Evolutionary conservation across 1,140 invertebrate genomes (phyloP).

Genomic region (Diabrotica virgifera): DNA sequence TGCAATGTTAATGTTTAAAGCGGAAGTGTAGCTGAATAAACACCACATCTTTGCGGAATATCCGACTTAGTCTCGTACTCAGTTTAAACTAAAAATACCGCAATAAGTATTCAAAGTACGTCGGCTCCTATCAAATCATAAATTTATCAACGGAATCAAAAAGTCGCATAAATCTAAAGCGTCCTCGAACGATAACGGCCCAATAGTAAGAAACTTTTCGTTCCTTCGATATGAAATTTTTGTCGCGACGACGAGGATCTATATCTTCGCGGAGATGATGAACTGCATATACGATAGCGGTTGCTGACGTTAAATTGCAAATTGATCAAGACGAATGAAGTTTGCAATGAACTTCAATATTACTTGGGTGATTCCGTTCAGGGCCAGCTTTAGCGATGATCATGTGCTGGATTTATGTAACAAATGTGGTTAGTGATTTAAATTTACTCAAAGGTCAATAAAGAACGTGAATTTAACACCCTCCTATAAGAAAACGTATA

Average conservation of each 20-base stretch:
- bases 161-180: slow-evolving; percentile 6
- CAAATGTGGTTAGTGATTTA: no score
- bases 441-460: no score
- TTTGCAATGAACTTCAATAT: slow-evolving; percentile 12
- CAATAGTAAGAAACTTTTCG: neutral
- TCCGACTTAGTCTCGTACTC: no score
- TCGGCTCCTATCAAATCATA: slow-evolving; percentile 4
- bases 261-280: slow-evolving; percentile 4
- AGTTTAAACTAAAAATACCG: neutral
- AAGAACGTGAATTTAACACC: no score
- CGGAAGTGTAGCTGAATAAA: no score
- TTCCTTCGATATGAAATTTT: slow-evolving; percentile 1
- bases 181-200: neutral
- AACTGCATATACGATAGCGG: slow-evolving; percentile 7
- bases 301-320: slow-evolving; percentile 6
- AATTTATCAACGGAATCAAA: slow-evolving; percentile 8
- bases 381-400: no score
- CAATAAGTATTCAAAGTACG: neutral
- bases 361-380: neutral
- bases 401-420: no score
- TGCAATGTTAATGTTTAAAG: no score
- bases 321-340: slow-evolving; percentile 14
- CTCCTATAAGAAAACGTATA: no score
- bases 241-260: neutral
- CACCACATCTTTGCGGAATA: no score